Percentiles rank a stretch among this genome's conserved stretches.
These are phyloP conservation scores for Palaemon carinicauda DNA, from an alignment of 1,140 invertebrate genomes.

Conservation along the genomic window DNA sequence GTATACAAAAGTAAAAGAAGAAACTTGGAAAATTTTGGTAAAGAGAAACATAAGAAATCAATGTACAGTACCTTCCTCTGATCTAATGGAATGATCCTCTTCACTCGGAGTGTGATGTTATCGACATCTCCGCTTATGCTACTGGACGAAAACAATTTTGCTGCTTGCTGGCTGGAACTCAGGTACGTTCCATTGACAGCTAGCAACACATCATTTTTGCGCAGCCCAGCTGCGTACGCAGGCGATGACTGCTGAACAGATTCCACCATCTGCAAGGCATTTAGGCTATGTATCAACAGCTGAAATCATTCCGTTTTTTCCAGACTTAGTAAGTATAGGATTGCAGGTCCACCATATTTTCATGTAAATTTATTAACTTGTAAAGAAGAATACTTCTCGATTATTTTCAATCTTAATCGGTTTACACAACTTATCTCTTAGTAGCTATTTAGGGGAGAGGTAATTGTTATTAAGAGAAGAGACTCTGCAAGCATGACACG, in stretches of 20 bases:
- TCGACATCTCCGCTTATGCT: slow-evolving; percentile 35
- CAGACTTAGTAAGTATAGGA: no score
- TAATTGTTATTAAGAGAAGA: no score
- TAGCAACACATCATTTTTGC: slow-evolving; percentile 79
- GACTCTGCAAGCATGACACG: no score
- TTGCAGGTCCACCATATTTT: no score
- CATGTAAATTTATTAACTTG: no score
- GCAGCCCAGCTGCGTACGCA: slow-evolving; percentile 78
- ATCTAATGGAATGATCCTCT: slow-evolving; percentile 34
- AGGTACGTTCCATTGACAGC: slow-evolving; percentile 83
- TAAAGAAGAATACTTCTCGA: no score
- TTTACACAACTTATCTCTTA: no score
- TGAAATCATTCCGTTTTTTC: no score
- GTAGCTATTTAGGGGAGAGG: no score
- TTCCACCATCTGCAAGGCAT: slow-evolving; percentile 75
- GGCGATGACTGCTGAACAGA: slow-evolving; percentile 78
- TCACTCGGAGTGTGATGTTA: slow-evolving; percentile 42
- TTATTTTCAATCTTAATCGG: no score
- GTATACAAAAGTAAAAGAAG: background rate
- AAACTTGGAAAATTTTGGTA: background rate
- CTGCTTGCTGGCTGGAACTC: slow-evolving; percentile 62
- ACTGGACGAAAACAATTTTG: slow-evolving; percentile 43
- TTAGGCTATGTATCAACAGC: no score
- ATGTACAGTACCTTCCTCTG: slow-evolving; percentile 35
- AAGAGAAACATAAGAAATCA: background rate